These are phyloP conservation scores for Amiota communis DNA, from an alignment of 2,888 invertebrate genomes.

Conservation along the genomic window DNA sequence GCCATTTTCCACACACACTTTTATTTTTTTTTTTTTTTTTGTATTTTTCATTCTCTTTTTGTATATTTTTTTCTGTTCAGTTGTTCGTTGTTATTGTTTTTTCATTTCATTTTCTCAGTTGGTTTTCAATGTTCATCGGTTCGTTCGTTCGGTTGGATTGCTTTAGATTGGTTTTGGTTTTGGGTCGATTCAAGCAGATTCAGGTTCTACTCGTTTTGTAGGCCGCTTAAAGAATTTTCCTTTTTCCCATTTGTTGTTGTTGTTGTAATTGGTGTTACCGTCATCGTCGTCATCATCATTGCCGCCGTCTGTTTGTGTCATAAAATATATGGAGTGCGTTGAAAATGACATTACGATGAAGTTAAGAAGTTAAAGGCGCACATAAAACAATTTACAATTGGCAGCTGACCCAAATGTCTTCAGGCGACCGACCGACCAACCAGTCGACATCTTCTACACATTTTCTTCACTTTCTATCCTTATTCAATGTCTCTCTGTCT, in stretches of 20 bases:
- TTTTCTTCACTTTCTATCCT: background rate
- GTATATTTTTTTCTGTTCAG: background rate
- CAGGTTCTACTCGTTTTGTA: conserved; percentile 10
- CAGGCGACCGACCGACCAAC: background rate
- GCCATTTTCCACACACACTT: no score
- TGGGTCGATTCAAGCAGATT: no score
- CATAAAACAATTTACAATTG: conserved; percentile 65
- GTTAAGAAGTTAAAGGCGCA: conserved; percentile 47
- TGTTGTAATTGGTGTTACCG: background rate
- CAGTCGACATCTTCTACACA: background rate
- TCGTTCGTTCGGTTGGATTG: conserved; percentile 58
- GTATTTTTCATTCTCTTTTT: background rate
- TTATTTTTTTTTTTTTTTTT: background rate
- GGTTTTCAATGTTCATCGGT: conserved; percentile 46
- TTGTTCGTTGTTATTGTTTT: background rate
- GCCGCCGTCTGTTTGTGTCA: conserved; percentile 60
- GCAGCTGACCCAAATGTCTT: conserved; percentile 26
- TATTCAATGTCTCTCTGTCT: no score
- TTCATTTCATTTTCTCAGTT: conserved; percentile 37
- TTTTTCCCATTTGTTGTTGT: background rate
- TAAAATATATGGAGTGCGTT: conserved; percentile 51
- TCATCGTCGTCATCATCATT: conserved; percentile 34
- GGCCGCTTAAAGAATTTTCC: conserved; percentile 33
- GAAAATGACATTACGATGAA: conserved; percentile 65
- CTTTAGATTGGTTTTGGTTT: conserved; percentile 23